These are phyloP conservation scores for Pararge aegeria DNA, from an alignment of 1,140 invertebrate species.

Conservation along the genomic window DNA sequence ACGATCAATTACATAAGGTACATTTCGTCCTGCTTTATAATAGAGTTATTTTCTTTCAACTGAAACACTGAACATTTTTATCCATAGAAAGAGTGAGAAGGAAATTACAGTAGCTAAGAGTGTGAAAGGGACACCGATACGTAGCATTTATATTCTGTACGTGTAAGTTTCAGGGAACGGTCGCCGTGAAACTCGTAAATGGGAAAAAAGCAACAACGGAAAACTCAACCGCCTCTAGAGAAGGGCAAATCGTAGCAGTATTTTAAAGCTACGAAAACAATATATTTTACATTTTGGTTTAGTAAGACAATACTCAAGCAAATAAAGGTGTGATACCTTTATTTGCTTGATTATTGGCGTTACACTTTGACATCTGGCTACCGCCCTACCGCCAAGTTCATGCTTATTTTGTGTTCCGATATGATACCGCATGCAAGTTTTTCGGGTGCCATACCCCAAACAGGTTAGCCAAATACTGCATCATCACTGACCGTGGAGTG, in stretches of 20 bases:
- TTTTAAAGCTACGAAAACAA: conserved; percentile 14
- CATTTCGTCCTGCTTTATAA: conserved; percentile 37
- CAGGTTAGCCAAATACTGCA: too few relatives aligned
- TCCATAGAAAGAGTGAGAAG: conserved; percentile 64
- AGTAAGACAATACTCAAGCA: too few relatives aligned
- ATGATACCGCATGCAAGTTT: too few relatives aligned
- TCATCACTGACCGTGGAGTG: too few relatives aligned
- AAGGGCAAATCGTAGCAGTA: conserved; percentile 42
- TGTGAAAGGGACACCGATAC: conserved; percentile 50
- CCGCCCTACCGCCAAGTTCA: too few relatives aligned
- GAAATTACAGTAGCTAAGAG: conserved; percentile 34
- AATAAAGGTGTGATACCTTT: too few relatives aligned
- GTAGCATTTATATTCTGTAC: conserved; percentile 77
- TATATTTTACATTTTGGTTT: too few relatives aligned
- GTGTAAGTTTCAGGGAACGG: conserved; percentile 79
- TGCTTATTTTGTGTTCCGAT: too few relatives aligned
- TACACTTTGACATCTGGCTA: too few relatives aligned
- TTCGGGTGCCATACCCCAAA: too few relatives aligned
- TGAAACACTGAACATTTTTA: conserved; percentile 74
- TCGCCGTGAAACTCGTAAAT: conserved; percentile 79
- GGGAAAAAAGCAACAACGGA: conserved; percentile 78
- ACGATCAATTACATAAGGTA: conserved; percentile 21
- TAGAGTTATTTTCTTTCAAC: conserved; percentile 63
- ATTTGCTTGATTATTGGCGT: too few relatives aligned
- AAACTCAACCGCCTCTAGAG: conserved; percentile 73